Evolutionary conservation across 2,113 vertebrate species (phyloP).

Genomic region (Dipodomys merriami): DNA sequence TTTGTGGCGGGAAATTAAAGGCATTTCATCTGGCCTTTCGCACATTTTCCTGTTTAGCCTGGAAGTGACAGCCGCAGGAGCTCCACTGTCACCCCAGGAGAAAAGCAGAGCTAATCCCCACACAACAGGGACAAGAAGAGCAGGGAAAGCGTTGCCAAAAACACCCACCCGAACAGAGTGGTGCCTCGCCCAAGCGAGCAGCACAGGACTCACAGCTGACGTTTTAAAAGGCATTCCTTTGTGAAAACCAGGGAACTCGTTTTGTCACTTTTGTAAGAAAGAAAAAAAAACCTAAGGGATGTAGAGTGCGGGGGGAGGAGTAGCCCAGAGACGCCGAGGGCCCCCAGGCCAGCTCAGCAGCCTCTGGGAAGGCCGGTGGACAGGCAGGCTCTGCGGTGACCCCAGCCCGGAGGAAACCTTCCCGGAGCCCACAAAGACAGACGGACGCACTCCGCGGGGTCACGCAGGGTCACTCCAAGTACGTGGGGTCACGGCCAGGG

Average conservation of each 20-base stretch:
- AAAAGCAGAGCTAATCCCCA: slow-evolving; percentile 16
- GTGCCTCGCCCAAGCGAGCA: background rate
- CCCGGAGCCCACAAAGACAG: background rate
- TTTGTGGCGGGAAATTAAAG: slow-evolving; percentile 59
- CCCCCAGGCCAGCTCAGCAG: background rate
- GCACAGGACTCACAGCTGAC: background rate
- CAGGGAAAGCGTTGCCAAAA: background rate
- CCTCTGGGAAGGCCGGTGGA: background rate
- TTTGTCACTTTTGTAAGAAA: background rate
- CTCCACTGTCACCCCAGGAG: background rate
- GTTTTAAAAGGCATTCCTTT: background rate
- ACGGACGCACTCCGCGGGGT: background rate
- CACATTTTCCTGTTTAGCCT: slow-evolving; percentile 14
- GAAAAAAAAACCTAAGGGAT: too few species aligned
- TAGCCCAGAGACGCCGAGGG: too few species aligned
- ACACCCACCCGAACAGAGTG: background rate
- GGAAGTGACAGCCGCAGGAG: background rate
- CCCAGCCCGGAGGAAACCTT: background rate
- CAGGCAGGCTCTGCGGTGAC: background rate
- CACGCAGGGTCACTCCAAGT: background rate
- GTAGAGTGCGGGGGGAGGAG: too few species aligned
- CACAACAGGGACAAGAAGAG: background rate
- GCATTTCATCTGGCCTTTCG: slow-evolving; percentile 4
- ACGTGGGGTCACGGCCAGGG: background rate
- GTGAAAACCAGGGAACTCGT: background rate